Conservation (phyloP, 2,797 vertebrate species). For the Apogon hyalosoma region DNA sequence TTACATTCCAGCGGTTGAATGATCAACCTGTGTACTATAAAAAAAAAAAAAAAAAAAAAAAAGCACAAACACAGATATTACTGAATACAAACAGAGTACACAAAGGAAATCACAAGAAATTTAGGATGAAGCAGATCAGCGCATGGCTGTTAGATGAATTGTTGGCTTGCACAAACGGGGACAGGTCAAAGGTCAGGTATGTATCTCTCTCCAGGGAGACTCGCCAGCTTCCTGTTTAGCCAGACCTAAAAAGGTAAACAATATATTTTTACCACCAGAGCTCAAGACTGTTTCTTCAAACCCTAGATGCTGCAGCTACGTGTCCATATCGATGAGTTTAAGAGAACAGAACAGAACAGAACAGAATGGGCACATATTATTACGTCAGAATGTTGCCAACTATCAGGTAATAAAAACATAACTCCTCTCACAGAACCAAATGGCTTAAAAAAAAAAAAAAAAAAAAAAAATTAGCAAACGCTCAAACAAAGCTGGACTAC, state of each 20-base stretch:
- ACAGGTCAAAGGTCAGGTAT: conserved; percentile 23
- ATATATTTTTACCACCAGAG: conserved; percentile 60
- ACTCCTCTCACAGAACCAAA: conserved; percentile 67
- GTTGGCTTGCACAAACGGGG: conserved; percentile 57
- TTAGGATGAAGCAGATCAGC: conserved; percentile 17
- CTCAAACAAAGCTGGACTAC: conserved; percentile 53
- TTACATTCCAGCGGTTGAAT: conserved; percentile 47
- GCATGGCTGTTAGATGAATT: conserved; percentile 34
- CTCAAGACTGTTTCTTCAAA: conserved; percentile 83
- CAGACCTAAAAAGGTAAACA: conserved; percentile 46
- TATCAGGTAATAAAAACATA: conserved; percentile 59
- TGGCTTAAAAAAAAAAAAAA: conserved; percentile 24
- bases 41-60: neutral
- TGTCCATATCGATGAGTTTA: conserved; percentile 46
- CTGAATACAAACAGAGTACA: conserved; percentile 23
- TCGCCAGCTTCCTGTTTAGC: conserved; percentile 51
- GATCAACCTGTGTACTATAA: conserved; percentile 15
- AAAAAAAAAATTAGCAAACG: conserved; percentile 40
- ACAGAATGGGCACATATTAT: conserved; percentile 32
- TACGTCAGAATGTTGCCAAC: conserved; percentile 60
- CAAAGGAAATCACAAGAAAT: conserved; percentile 18
- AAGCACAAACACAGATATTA: conserved; percentile 38
- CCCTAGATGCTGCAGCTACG: conserved; percentile 80
- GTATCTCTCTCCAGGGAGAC: conserved; percentile 27
- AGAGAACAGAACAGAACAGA: conserved; percentile 35